Percentiles rank a stretch among this genome's conserved stretches.
Conservation (phyloP, 2,797 vertebrate genomes). For the Cottoperca gobio region DNA sequence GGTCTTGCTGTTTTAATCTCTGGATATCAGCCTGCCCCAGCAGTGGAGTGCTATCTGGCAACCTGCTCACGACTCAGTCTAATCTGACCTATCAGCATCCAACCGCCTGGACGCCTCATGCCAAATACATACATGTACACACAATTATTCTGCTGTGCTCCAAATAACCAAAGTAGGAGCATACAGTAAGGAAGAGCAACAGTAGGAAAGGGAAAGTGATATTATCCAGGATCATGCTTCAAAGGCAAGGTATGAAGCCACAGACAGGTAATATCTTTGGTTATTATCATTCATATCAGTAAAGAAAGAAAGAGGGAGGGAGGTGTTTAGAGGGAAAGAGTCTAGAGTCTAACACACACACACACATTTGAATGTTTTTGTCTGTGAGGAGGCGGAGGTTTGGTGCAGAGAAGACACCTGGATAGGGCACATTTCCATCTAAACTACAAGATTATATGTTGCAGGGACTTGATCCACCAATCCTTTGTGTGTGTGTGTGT, state of each 20-base stretch:
- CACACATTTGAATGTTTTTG: slow-evolving; percentile 33
- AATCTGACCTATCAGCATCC: slow-evolving; percentile 55
- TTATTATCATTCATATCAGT: slow-evolving; percentile 53
- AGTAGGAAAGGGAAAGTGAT: slow-evolving; percentile 5
- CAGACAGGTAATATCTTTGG: slow-evolving; percentile 39
- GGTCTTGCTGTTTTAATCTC: slow-evolving; percentile 45
- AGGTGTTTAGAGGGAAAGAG: slow-evolving; percentile 23
- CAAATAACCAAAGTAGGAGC: slow-evolving; percentile 11
- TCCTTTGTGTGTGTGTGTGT: slow-evolving; percentile 12
- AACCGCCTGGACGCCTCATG: slow-evolving; percentile 22
- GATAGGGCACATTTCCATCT: slow-evolving; percentile 59
- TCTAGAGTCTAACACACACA: slow-evolving; percentile 13
- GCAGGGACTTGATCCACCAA: slow-evolving; percentile 24
- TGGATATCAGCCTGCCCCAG: slow-evolving; percentile 33
- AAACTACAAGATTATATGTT: slow-evolving; percentile 60
- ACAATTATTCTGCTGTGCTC: slow-evolving; percentile 20
- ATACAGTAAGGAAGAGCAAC: not conserved
- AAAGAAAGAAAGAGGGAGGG: slow-evolving; percentile 1
- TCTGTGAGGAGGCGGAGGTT: slow-evolving; percentile 32
- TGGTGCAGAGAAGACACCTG: slow-evolving; percentile 40
- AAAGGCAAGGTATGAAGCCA: slow-evolving; percentile 30
- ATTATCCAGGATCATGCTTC: slow-evolving; percentile 33
- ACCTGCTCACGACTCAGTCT: slow-evolving; percentile 28
- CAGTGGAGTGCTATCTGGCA: slow-evolving; percentile 53
- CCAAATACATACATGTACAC: slow-evolving; percentile 15